Percentiles rank a stretch among this genome's conserved stretches.
Evolutionary conservation across 2,797 vertebrate genomes (phyloP).

Genomic region (Diceros bicornis): DNA sequence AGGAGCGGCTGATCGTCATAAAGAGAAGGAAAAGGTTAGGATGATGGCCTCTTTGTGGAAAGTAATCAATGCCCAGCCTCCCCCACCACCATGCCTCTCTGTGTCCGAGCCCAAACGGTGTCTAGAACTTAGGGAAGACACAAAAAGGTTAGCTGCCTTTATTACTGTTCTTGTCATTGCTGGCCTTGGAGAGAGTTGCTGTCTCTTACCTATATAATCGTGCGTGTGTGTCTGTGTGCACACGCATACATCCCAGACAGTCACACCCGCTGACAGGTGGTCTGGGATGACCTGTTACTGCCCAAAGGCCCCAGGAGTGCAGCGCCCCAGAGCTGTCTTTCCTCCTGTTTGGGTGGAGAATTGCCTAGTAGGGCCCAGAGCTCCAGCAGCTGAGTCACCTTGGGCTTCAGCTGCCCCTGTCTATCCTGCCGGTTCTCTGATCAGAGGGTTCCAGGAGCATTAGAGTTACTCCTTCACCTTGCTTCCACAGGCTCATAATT

Average conservation of each 20-base stretch:
- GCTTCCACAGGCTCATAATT: neutral
- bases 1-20: neutral
- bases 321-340: neutral
- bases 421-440: neutral
- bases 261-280: neutral
- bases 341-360: neutral
- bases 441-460: neutral
- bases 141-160: neutral
- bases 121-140: neutral
- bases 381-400: neutral
- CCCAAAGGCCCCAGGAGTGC: too few species aligned
- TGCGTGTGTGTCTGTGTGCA: neutral
- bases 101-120: accelerated
- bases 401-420: accelerated
- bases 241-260: accelerated
- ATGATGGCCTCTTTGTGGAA: neutral
- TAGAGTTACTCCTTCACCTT: accelerated
- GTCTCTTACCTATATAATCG: neutral
- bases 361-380: neutral
- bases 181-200: neutral
- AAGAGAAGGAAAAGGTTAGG: constrained; percentile 41
- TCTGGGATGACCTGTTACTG: neutral
- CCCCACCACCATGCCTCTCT: neutral
- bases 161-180: neutral
- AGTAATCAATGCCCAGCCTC: neutral